These are phyloP conservation scores for Momotus momota DNA, from an alignment of 2,797 vertebrate species.

Conservation along the genomic window DNA sequence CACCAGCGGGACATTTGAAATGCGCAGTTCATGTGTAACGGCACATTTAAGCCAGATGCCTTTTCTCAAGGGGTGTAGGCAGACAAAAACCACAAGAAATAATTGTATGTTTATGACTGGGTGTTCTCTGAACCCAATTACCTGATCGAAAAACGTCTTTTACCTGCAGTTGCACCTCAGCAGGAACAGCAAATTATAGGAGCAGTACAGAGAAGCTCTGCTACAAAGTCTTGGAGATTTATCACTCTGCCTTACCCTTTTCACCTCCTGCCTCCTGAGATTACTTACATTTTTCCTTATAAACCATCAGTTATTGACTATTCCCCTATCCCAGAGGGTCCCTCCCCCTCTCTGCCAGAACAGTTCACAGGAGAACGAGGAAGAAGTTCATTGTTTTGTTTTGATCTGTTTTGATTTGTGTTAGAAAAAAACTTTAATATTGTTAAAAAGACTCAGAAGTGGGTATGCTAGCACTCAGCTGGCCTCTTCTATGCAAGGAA, in stretches of 20 bases:
- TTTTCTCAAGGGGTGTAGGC: background rate
- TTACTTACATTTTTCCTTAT: background rate
- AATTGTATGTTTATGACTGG: slow-evolving; percentile 26
- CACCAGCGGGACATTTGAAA: background rate
- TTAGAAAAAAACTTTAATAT: background rate
- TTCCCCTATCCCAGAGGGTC: background rate
- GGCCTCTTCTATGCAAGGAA: background rate
- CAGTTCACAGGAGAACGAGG: rapidly evolving
- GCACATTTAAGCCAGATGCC: background rate
- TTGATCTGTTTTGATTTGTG: background rate
- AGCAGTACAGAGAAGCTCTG: background rate
- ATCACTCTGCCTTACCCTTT: background rate
- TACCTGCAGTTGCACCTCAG: background rate
- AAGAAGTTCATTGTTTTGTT: background rate
- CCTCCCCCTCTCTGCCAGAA: background rate
- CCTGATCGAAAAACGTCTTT: slow-evolving; percentile 20
- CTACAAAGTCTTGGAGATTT: background rate
- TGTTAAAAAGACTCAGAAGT: background rate
- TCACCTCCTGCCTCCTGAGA: background rate
- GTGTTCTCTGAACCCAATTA: slow-evolving; percentile 30
- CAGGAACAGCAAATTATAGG: background rate
- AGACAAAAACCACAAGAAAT: slow-evolving; percentile 31
- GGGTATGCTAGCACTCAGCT: background rate
- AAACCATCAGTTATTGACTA: background rate
- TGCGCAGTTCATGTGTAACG: background rate